Percentiles rank a stretch among this genome's conserved stretches.
phyloP scores from a whole-genome alignment of 2,113 vertebrate species.

The Chamaetylas fuelleborni region DNA sequence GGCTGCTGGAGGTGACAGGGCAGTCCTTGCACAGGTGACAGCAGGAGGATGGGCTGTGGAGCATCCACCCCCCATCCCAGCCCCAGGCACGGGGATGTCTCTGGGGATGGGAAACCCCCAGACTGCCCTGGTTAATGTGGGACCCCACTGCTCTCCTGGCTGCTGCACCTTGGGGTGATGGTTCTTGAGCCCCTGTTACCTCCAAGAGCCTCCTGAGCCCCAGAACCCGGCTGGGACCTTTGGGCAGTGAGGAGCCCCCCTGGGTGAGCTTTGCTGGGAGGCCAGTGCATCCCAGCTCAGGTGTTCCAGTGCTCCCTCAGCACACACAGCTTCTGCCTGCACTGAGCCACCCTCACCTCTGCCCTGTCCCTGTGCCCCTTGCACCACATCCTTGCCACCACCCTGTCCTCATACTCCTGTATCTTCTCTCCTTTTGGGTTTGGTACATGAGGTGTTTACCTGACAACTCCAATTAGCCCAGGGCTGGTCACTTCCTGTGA shows the following conservation, averaged over 20 bases:
- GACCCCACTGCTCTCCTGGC: background rate
- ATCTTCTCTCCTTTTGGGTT: background rate
- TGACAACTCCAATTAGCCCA: background rate
- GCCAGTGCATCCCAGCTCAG: accelerated
- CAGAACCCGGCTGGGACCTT: background rate
- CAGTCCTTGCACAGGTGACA: accelerated
- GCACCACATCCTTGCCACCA: background rate
- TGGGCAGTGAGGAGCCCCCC: background rate
- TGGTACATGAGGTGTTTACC: background rate
- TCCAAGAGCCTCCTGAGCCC: background rate
- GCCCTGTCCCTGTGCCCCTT: background rate
- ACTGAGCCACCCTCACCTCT: background rate
- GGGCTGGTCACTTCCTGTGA: background rate
- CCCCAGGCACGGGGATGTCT: background rate
- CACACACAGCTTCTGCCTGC: background rate
- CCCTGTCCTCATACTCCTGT: accelerated
- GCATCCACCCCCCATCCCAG: background rate
- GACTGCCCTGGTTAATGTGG: accelerated
- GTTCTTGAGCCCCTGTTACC: background rate
- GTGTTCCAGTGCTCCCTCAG: background rate
- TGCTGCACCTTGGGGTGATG: background rate
- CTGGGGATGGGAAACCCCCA: background rate
- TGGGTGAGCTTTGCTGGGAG: background rate
- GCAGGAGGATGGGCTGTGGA: background rate
- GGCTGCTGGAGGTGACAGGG: background rate